These are phyloP conservation scores for Pardalotus punctatus DNA, from an alignment of 2,113 vertebrate species.

Conservation along the genomic window DNA sequence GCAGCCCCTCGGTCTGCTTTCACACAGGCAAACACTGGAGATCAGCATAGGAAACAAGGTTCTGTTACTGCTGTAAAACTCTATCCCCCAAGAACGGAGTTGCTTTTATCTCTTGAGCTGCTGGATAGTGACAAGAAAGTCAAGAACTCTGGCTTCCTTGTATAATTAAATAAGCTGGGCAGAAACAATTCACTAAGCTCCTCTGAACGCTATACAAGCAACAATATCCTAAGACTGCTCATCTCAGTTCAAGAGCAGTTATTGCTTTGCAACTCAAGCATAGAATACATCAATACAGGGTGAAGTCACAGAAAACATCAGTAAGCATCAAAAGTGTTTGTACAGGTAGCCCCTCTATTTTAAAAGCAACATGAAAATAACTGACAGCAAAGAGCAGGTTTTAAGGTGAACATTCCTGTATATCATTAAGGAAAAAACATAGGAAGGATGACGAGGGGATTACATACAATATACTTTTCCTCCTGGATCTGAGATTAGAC, in stretches of 20 bases:
- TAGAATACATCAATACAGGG: accelerated
- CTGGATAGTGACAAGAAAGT: not conserved
- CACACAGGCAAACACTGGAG: not conserved
- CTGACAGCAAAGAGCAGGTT: not conserved
- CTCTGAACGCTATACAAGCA: not conserved
- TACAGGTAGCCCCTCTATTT: not conserved
- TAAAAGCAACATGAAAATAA: not conserved
- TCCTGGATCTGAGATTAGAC: not conserved
- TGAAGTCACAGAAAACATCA: not conserved
- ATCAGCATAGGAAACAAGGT: not conserved
- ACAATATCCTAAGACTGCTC: not conserved
- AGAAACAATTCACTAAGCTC: not conserved
- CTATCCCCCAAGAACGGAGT: not conserved
- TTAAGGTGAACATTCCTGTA: not conserved
- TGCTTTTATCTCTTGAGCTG: not conserved
- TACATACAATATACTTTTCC: not conserved
- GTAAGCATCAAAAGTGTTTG: not conserved
- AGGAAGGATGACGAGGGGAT: not conserved
- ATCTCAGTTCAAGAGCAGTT: not conserved
- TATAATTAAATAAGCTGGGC: not conserved
- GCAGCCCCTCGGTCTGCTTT: not conserved
- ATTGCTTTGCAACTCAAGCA: not conserved
- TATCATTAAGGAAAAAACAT: not conserved
- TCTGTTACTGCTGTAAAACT: not conserved
- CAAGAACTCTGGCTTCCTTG: not conserved